Evolutionary conservation across 2,888 invertebrate species (phyloP), one percentile per base, ranked within the genome.

Genomic region (Tetheella fluctuosa): DNA sequence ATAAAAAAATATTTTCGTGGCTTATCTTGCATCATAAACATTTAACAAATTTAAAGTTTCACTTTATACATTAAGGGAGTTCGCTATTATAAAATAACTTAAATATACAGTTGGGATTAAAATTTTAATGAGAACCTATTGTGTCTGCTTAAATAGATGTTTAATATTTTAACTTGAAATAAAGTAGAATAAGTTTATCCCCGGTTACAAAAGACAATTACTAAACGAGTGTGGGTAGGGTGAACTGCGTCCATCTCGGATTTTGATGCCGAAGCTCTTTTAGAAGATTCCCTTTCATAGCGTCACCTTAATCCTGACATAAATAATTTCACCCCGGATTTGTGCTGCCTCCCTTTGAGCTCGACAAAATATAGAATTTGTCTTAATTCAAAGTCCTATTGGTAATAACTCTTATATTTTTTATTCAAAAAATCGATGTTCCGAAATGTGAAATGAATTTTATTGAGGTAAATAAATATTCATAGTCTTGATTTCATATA

Each of bases 301-400:
- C 71, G 71, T 76, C 74, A 72, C 70, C 70, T 77, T 80, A 80
- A 81, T 79, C 76, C 62, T 65, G 68, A 71, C 73, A 72, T 80
- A 77, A 83, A 83, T 83, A 77, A 79, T 80, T 81, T 79, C 64
- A 63, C 58, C n/a, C 62, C 65, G 65, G 68, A 69, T 75, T 72
- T 69, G 65, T 62, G 66, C 58, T 57, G 63, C 62, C 65, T 69
- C 62, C 61, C 66, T 76, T 76, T 74, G 69, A 72, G 66, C 64
- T 68, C 60, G 62, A 64, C 68, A 71, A 75, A 76, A 71, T 71
- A 76, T 73, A 64, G 65, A 68, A 67, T 69, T 68, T 52, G 57
- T 70, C 52, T 34, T 60, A 64, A 62, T 63, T 64, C 57, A 28
- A 56, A 57, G 59, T 56, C 52, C 60, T 52, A 63, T 42, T 53